Evolutionary conservation across 2,888 invertebrate genomes (phyloP).

Genomic region (Drosophila seclusa): DNA sequence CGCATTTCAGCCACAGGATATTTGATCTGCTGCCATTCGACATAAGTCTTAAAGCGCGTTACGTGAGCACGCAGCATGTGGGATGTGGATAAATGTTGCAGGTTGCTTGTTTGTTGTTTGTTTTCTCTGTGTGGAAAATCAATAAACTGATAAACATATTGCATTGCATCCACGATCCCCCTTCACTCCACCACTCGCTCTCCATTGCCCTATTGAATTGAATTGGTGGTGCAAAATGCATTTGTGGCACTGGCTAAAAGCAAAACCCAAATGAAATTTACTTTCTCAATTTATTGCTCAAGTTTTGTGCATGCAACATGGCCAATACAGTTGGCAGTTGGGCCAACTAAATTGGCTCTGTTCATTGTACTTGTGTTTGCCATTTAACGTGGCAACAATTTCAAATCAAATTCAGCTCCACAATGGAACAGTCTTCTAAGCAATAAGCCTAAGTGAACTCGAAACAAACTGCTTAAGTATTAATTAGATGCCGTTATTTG

Average conservation of each 20-base stretch:
- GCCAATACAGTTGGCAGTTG: conserved; percentile 19
- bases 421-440: neutral
- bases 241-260: conserved; percentile 9
- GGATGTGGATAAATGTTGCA: conserved; percentile 58
- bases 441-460: neutral
- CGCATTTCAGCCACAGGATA: conserved; percentile 79
- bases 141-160: conserved; percentile 75
- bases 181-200: neutral
- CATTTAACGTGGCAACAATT: neutral
- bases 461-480: neutral
- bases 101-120: conserved; percentile 35
- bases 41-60: conserved; percentile 58
- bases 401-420: neutral
- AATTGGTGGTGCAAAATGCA: conserved; percentile 22
- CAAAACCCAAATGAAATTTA: conserved; percentile 31
- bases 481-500: neutral
- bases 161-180: conserved; percentile 30
- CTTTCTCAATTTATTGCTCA: conserved; percentile 51
- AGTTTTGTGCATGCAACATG: conserved; percentile 17
- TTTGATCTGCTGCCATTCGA: conserved; percentile 79
- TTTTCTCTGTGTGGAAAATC: conserved; percentile 57
- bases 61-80: conserved; percentile 4
- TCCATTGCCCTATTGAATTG: conserved; percentile 51
- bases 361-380: neutral
- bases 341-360: conserved; percentile 1